Evolutionary conservation across 2,113 vertebrate species (phyloP).

Genomic region (Aramus guarauna): DNA sequence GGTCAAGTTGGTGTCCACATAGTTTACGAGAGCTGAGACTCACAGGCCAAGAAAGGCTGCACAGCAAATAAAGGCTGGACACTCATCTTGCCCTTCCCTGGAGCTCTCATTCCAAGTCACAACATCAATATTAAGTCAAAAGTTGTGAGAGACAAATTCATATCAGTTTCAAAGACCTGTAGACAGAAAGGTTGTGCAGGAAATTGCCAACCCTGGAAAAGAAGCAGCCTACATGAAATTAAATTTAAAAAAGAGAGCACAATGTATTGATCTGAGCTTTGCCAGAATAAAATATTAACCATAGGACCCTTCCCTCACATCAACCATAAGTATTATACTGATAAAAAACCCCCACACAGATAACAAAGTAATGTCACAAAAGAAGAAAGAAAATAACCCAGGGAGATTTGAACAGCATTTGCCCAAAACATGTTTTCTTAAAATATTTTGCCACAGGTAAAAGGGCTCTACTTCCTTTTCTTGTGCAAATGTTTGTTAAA

Average conservation of each 20-base stretch:
- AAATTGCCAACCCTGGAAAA: neutral
- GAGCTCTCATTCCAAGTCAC: neutral
- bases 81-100: neutral
- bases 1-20: neutral
- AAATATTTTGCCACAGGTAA: neutral
- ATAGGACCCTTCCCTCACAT: neutral
- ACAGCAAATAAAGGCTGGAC: neutral
- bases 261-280: conserved; percentile 9
- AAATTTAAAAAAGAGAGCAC: neutral
- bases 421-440: neutral
- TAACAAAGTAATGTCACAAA: neutral
- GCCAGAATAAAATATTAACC: conserved; percentile 41
- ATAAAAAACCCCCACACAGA: neutral
- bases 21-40: neutral
- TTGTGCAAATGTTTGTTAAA: neutral
- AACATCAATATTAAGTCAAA: neutral
- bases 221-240: neutral
- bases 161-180: neutral
- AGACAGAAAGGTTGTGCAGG: neutral
- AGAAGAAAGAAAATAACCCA: neutral
- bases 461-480: neutral
- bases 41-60: neutral
- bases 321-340: neutral
- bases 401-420: neutral
- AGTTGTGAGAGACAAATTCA: neutral